These are phyloP conservation scores for Branchinecta lindahli DNA, from an alignment of 1,140 invertebrate genomes.

Conservation along the genomic window DNA sequence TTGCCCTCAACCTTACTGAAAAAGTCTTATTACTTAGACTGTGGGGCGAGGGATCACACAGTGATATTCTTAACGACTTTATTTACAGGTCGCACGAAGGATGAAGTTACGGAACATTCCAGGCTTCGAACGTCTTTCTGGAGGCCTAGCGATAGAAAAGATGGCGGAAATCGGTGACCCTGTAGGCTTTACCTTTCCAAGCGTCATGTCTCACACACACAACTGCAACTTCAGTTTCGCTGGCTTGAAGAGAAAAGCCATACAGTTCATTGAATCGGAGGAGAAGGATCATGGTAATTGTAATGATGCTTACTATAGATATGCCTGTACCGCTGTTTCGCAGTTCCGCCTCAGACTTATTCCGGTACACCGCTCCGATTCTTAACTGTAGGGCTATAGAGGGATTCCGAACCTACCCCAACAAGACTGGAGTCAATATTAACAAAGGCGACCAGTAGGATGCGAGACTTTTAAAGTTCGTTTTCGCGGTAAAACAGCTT, in stretches of 20 bases:
- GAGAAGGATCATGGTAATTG: conserved; percentile 42
- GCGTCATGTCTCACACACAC: conserved; percentile 39
- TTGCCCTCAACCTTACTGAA: too few relatives aligned
- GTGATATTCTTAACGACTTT: conserved; percentile 6
- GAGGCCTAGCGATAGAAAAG: conserved; percentile 69
- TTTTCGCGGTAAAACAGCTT: too few relatives aligned
- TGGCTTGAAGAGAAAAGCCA: conserved; percentile 46
- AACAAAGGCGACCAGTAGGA: too few relatives aligned
- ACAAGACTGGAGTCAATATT: too few relatives aligned
- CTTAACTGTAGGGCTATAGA: too few relatives aligned
- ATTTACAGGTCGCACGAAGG: conserved; percentile 52
- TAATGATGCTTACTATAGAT: conserved; percentile 15
- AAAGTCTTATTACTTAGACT: too few relatives aligned
- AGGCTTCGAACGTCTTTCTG: conserved; percentile 51
- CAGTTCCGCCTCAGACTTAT: too few relatives aligned
- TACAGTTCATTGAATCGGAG: conserved; percentile 37
- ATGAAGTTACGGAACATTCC: conserved; percentile 65
- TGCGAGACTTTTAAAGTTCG: too few relatives aligned
- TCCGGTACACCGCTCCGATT: too few relatives aligned
- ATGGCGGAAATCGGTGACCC: conserved; percentile 55
- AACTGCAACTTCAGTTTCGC: conserved; percentile 76
- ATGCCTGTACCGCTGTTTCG: too few relatives aligned
- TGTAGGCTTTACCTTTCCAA: conserved; percentile 46
- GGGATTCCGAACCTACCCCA: too few relatives aligned
- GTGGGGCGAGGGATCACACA: too few relatives aligned